Conservation (phyloP, 2,888 invertebrate genomes). For the Zaprionus lineosus region DNA sequence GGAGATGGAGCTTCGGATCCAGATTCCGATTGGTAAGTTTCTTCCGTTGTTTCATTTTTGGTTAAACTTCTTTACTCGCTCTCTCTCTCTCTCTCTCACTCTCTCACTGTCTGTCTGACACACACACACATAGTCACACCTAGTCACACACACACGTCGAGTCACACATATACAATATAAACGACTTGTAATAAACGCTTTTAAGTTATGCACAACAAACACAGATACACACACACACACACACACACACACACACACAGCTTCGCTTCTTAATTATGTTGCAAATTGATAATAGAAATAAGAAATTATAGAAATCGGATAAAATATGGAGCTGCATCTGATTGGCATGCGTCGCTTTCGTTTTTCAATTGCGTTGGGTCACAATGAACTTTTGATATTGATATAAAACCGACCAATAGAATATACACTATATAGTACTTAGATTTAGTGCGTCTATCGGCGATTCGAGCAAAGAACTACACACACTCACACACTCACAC, state of each 20-base stretch:
- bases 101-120: slow-evolving; percentile 21
- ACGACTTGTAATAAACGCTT: too few relatives aligned
- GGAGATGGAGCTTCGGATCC: slow-evolving; percentile 81
- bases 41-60: slow-evolving; percentile 48
- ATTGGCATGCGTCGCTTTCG: slow-evolving; percentile 74
- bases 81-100: slow-evolving; percentile 29
- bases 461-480: slow-evolving; percentile 16
- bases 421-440: slow-evolving; percentile 14
- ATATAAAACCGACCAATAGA: too few relatives aligned
- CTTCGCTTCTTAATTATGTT: slow-evolving; percentile 55
- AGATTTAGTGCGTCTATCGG: slow-evolving; percentile 25
- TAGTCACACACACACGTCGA: slow-evolving; percentile 4
- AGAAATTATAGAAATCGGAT: slow-evolving; percentile 20
- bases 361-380: slow-evolving; percentile 59
- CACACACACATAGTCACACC: slow-evolving; percentile 28
- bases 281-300: slow-evolving; percentile 31
- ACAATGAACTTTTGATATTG: too few relatives aligned
- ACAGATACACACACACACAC: slow-evolving; percentile 6
- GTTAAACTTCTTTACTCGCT: slow-evolving; percentile 21
- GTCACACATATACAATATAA: slow-evolving; percentile 2
- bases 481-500: slow-evolving; percentile 8
- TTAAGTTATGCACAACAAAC: slow-evolving; percentile 42
- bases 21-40: slow-evolving; percentile 82
- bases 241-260: slow-evolving; percentile 16
- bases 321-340: slow-evolving; percentile 47